Evolutionary conservation across 2,797 vertebrate genomes (phyloP).

Genomic region (Lepilemur septentrionalis): DNA sequence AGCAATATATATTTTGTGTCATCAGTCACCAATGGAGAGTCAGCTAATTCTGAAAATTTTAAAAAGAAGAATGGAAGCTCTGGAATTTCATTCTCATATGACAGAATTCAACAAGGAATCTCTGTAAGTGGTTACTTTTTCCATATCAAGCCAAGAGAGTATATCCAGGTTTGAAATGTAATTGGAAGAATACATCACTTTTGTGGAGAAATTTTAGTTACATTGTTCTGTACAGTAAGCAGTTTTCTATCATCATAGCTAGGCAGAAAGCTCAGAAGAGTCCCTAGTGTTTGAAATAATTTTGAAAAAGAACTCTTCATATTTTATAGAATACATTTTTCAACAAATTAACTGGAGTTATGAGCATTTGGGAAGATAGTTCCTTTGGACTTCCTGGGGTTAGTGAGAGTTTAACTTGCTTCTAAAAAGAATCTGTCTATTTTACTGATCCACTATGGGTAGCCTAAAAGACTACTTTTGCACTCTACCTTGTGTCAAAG

Average conservation of each 20-base stretch:
- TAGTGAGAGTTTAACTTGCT: conserved; percentile 55
- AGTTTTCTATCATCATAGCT: conserved; percentile 56
- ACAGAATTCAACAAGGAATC: background rate
- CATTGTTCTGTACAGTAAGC: conserved; percentile 16
- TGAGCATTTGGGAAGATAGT: conserved; percentile 56
- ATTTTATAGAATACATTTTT: conserved; percentile 73
- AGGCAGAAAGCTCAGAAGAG: conserved; percentile 67
- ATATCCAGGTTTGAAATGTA: background rate
- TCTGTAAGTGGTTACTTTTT: background rate
- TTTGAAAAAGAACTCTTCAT: conserved; percentile 67
- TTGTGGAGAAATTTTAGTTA: conserved; percentile 6
- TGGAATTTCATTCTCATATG: conserved; percentile 8
- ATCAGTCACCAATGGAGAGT: background rate
- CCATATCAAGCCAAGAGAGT: background rate
- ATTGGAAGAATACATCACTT: conserved; percentile 61
- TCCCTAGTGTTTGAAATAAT: conserved; percentile 63
- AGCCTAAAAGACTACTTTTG: background rate
- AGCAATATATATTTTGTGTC: background rate
- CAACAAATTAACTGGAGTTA: conserved; percentile 64
- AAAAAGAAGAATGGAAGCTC: background rate
- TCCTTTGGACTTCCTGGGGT: conserved; percentile 43
- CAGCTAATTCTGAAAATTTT: conserved; percentile 17
- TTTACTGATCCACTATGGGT: background rate
- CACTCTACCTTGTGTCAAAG: background rate
- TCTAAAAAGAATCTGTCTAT: conserved; percentile 9